These are phyloP conservation scores for Origma solitaria DNA, from an alignment of 2,113 vertebrate species.

Conservation along the genomic window DNA sequence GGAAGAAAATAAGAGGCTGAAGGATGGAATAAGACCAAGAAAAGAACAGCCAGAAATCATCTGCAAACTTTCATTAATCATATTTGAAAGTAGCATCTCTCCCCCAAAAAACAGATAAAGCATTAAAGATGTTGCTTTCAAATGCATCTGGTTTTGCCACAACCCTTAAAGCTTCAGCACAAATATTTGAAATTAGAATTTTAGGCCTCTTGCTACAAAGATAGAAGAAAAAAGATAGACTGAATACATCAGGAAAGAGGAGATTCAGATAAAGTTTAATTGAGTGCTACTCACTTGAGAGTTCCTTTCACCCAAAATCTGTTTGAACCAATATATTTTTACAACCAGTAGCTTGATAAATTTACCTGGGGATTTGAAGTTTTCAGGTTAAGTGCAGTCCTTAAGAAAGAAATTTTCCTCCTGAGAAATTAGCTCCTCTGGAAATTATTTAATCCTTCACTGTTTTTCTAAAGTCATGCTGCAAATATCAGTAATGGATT, in stretches of 20 bases:
- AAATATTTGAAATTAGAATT: not conserved
- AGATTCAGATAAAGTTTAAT: not conserved
- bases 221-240: not conserved
- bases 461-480: not conserved
- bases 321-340: not conserved
- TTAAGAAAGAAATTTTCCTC: not conserved
- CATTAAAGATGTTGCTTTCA: not conserved
- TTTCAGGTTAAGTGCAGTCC: not conserved
- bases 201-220: not conserved
- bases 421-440: not conserved
- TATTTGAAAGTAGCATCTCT: not conserved
- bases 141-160: not conserved
- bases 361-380: not conserved
- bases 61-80: not conserved
- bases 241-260: not conserved
- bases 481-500: not conserved
- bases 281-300: not conserved
- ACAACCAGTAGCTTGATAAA: not conserved
- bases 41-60: not conserved
- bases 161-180: not conserved
- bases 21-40: not conserved
- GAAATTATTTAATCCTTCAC: not conserved
- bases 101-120: not conserved
- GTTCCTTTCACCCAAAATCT: not conserved
- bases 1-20: not conserved